Evolutionary conservation across 2,113 vertebrate species (phyloP).

Genomic region (Crotalus tigris): DNA sequence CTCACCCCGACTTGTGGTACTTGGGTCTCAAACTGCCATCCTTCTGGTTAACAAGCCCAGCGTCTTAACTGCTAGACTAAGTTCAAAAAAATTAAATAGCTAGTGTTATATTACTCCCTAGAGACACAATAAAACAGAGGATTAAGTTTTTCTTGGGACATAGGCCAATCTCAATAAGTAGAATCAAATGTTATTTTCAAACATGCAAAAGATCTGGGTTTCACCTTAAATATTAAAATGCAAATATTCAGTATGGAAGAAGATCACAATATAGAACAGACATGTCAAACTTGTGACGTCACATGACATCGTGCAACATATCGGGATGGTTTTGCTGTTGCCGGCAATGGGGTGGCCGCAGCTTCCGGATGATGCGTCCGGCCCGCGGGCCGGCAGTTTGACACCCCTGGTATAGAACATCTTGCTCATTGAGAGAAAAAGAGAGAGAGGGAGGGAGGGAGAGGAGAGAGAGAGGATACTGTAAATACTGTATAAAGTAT

Average conservation of each 20-base stretch:
- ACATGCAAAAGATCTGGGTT: not conserved
- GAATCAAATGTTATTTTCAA: too few species aligned
- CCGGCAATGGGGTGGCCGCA: too few species aligned
- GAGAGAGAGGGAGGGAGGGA: too few species aligned
- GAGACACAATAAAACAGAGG: not conserved
- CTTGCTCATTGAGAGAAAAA: too few species aligned
- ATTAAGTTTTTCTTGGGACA: not conserved
- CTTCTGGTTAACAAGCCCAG: not conserved
- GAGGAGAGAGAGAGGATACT: too few species aligned
- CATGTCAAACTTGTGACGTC: too few species aligned
- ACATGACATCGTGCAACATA: too few species aligned
- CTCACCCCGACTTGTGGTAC: not conserved
- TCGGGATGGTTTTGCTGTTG: too few species aligned
- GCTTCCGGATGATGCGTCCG: too few species aligned
- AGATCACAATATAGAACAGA: not conserved
- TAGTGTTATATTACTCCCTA: not conserved
- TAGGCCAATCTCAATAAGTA: not conserved
- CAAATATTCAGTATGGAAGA: not conserved
- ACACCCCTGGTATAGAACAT: too few species aligned
- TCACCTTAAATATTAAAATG: not conserved
- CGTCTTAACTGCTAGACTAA: not conserved
- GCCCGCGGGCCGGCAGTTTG: too few species aligned
- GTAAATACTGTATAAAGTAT: too few species aligned
- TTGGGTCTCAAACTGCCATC: not conserved
- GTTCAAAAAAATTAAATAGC: not conserved